Base-by-base conservation (phyloP, 2,113 vertebrate genomes). In the Pontoporia blainvillei region DNA sequence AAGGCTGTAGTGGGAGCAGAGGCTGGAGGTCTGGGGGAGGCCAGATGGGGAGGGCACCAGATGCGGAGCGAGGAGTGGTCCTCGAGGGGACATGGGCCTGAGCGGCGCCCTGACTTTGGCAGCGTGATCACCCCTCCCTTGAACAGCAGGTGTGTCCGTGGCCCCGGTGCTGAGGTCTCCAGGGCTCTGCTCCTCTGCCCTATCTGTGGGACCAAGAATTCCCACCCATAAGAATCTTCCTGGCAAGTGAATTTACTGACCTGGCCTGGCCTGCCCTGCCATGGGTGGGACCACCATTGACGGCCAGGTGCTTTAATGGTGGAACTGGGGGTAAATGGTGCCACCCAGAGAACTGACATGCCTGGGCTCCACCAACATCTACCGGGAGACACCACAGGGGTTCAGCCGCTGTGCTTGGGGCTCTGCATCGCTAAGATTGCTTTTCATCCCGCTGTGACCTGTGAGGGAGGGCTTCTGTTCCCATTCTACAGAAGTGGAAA, bases 321-420 rank as follows among this genome's bases (percentile, higher is more conserved):
- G 46, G 29, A 17, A 21, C 57, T n/a, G 61, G 29, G 75, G 39
- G 17, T n/a, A 36, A 13, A 25, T 52, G 5, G 27, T 3, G 3
- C 17, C 18, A 0, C 5, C 31, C 8, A 61, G 66, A 59, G 73
- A 76, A 10, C 27, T 0, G 15, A 59, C 3, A 5, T 44, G 82
- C 13, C 57, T 57, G 8, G 1, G 52, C 10, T 34, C 34, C 59
- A 15, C 41, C 25, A 39, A 0, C 11, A 7, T 11, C 39, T 8
- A 0, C 62, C 52, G 0, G 4, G 86, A 41, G 88, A 79, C 23
- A 2, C 36, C 5, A 0, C 67, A 0, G 1, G 10, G 39, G 27
- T 44, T 46, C 41, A 82, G 78, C n/a, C 25, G 31, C 71, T 12
- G 21, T 46, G 75, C 15, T 6, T 4, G 17, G 61, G 25, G 17